Evolutionary conservation across 2,888 invertebrate genomes (phyloP).

Genomic region (Blera fallax): DNA sequence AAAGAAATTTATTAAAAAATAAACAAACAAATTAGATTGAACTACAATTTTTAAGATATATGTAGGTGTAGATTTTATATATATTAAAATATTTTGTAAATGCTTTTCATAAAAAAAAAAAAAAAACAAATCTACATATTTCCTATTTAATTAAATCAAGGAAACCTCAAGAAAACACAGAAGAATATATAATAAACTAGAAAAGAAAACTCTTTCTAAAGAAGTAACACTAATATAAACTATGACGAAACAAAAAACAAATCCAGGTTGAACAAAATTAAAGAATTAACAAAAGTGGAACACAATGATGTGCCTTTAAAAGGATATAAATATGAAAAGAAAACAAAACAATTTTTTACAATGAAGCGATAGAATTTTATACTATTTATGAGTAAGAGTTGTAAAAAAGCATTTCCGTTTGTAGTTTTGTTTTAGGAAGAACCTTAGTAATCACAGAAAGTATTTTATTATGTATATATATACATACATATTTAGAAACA

Average conservation of each 20-base stretch:
- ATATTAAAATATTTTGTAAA: slow-evolving; percentile 66
- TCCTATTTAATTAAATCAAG: slow-evolving; percentile 39
- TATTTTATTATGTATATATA: too few species aligned
- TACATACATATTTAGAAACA: background rate
- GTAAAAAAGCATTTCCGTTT: slow-evolving; percentile 13
- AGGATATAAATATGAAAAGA: slow-evolving; percentile 46
- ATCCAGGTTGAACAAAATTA: slow-evolving; percentile 53
- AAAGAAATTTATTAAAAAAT: slow-evolving; percentile 51
- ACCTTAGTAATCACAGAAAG: background rate
- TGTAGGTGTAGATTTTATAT: slow-evolving; percentile 45
- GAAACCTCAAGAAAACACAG: slow-evolving; percentile 14
- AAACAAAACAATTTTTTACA: slow-evolving; percentile 24
- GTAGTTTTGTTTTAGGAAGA: background rate
- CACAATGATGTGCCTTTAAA: slow-evolving; percentile 65
- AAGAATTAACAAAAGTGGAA: slow-evolving; percentile 61
- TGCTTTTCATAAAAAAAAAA: slow-evolving; percentile 50
- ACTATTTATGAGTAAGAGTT: slow-evolving; percentile 42
- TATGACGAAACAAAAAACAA: slow-evolving; percentile 5
- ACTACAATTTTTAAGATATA: slow-evolving; percentile 54
- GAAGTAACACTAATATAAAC: slow-evolving; percentile 21
- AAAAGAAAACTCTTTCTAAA: background rate
- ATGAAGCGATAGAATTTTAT: slow-evolving; percentile 30
- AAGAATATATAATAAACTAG: background rate
- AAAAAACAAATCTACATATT: slow-evolving; percentile 21
- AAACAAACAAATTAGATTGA: slow-evolving; percentile 52